Base-by-base conservation (phyloP, 2,888 invertebrate genomes). In the Sarcophaga caerulescens region DNA sequence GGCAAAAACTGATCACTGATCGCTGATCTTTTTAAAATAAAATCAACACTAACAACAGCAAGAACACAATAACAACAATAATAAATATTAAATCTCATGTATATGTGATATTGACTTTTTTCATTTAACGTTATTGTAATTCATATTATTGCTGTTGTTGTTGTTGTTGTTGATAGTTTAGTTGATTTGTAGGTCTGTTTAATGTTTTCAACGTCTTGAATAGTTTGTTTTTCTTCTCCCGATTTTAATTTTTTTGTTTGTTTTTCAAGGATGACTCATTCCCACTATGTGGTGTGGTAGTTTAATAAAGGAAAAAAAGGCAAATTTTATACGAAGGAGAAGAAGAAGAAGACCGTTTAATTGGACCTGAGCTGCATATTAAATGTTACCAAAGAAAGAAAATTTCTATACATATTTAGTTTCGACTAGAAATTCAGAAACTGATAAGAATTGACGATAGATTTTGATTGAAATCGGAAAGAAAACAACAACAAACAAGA, bases 1-100 rank as follows among this genome's bases (percentile, higher is more conserved):
- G 85, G 82, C 85, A 80, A 80, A 84, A 83, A 87, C 81, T 87
- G 87, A 87, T 87, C 84, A 82, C 82, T 85, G 84, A 77, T 84
- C 81, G 77, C 84, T 81, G 80, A 81, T 83, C 85, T 83, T 81
- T 74, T 79, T 63, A 78, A 52, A 74, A 70, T 81, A 83, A 86
- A 82, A 84, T 86, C 84, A 87, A 88, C 87, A 86, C 70, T 70
- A 81, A 87, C 45, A 82, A 78, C 74, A 70, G 71, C 52, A 79
- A 63, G 60, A 75, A 65, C 78, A 76, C 66, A 60, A 14, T 14
- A 47, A 87, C 45, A 82, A 81, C 70, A 70, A 79, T 52, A 79
- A 63, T 66, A 52, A 57, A 76, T 47, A 66, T 82, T 77, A 77
- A 66, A 52, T 52, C 52, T 77, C 71, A 70, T 76, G 60, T 79